phyloP scores from a whole-genome alignment of 2,797 vertebrate species.

The Austrolebias charrua region DNA sequence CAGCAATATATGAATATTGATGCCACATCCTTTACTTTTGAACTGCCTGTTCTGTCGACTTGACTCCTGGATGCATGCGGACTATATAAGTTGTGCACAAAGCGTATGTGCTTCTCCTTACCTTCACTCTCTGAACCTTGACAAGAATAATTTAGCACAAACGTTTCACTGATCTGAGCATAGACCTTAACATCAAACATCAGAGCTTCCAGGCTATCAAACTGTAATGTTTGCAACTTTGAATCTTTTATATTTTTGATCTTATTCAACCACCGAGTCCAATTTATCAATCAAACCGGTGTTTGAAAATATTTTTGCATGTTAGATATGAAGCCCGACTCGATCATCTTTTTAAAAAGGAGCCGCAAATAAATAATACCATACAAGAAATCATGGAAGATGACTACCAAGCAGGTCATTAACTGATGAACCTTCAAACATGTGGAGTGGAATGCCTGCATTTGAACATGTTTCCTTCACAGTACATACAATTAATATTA shows the following conservation, averaged over 20 bases:
- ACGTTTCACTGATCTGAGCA: constrained; percentile 9
- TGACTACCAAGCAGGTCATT: constrained; percentile 14
- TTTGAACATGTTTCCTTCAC: neutral
- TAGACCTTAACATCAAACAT: constrained; percentile 21
- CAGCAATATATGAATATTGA: constrained; percentile 70
- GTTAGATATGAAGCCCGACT: constrained; percentile 14
- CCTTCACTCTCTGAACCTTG: constrained; percentile 22
- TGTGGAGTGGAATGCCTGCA: too few species aligned
- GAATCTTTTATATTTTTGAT: constrained; percentile 30
- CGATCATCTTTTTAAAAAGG: neutral
- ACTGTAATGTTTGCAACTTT: constrained; percentile 30
- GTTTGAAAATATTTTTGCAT: constrained; percentile 29
- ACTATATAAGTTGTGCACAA: constrained; percentile 14
- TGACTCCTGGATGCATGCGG: constrained; percentile 3
- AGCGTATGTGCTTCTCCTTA: constrained; percentile 20
- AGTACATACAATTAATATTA: too few species aligned
- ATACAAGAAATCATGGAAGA: neutral
- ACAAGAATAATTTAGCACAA: constrained; percentile 5
- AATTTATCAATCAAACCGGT: too few species aligned
- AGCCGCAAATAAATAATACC: constrained; percentile 13
- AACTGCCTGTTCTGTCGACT: constrained; percentile 39
- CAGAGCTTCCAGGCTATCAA: constrained; percentile 2
- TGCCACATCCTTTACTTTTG: constrained; percentile 45
- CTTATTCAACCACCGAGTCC: too few species aligned
- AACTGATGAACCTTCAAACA: neutral